phyloP scores from a whole-genome alignment of 2,888 invertebrate species.

The Andrena chrysosceles region DNA sequence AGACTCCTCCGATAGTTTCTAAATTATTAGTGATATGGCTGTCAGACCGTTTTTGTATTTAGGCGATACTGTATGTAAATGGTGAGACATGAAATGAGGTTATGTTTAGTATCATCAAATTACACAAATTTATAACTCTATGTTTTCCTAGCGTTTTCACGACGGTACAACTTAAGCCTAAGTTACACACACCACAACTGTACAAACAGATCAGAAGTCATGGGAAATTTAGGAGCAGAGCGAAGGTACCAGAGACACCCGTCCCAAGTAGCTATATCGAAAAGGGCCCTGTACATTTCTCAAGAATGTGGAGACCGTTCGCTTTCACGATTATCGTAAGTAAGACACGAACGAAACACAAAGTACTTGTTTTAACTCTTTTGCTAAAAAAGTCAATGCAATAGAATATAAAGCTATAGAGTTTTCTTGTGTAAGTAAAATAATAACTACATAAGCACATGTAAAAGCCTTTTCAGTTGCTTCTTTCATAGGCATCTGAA shows the following conservation, averaged over 20 bases:
- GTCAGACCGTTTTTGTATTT: conserved; percentile 71
- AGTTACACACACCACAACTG: conserved; percentile 64
- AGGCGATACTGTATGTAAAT: conserved; percentile 70
- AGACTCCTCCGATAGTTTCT: not conserved
- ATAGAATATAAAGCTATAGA: too few relatives aligned
- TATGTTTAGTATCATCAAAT: not conserved
- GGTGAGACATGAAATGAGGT: conserved; percentile 66
- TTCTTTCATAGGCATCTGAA: too few relatives aligned
- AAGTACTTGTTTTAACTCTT: not conserved
- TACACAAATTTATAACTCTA: conserved; percentile 22
- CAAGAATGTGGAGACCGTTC: conserved; percentile 87
- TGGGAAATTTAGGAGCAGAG: conserved; percentile 61
- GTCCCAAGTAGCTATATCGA: conserved; percentile 79
- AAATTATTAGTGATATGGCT: conserved; percentile 70
- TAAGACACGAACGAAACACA: not conserved
- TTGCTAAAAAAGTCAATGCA: not conserved
- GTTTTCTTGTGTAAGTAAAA: not conserved
- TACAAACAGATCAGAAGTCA: conserved; percentile 73
- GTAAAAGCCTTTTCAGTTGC: too few relatives aligned
- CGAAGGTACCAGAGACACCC: conserved; percentile 45
- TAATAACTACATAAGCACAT: not conserved
- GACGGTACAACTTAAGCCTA: conserved; percentile 67
- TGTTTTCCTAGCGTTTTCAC: conserved; percentile 73
- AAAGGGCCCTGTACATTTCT: conserved; percentile 84
- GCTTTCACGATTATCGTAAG: conserved; percentile 88